A percentile compares a stretch with the other conserved stretches of the same genome.
These are phyloP conservation scores for Nerophis lumbriciformis DNA, from an alignment of 2,113 vertebrate species.

Conservation along the genomic window DNA sequence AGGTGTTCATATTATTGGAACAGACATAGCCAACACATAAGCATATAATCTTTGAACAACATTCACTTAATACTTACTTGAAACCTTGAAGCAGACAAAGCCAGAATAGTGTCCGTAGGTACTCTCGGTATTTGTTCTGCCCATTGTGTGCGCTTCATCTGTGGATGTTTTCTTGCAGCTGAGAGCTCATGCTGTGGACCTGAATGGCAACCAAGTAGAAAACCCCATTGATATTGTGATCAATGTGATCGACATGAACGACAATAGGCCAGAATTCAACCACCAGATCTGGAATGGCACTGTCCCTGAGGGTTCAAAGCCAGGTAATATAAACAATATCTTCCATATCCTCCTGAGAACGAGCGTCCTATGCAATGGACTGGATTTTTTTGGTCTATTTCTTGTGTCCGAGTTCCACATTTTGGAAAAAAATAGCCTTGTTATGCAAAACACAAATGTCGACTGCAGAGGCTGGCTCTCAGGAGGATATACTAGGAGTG, in stretches of 20 bases:
- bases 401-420: no score
- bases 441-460: no score
- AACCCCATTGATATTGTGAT: slow-evolving; percentile 97
- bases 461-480: no score
- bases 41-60: background rate
- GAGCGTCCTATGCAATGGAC: no score
- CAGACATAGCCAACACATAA: background rate
- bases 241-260: slow-evolving; percentile 99
- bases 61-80: background rate
- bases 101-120: background rate
- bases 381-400: no score
- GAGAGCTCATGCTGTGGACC: slow-evolving; percentile 94
- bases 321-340: slow-evolving; percentile 73
- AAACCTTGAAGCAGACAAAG: background rate
- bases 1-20: background rate
- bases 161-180: slow-evolving; percentile 68
- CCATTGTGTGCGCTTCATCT: background rate
- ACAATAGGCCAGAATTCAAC: slow-evolving; percentile 94
- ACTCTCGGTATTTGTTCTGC: background rate
- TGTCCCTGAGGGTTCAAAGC: slow-evolving; percentile 94
- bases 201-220: slow-evolving; percentile 98
- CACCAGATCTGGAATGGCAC: slow-evolving; percentile 96
- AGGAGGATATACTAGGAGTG: no score
- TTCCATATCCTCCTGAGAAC: background rate
- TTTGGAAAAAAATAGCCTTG: no score